Base-by-base conservation (phyloP, 2,888 invertebrate species). In the Acronicta psi region DNA sequence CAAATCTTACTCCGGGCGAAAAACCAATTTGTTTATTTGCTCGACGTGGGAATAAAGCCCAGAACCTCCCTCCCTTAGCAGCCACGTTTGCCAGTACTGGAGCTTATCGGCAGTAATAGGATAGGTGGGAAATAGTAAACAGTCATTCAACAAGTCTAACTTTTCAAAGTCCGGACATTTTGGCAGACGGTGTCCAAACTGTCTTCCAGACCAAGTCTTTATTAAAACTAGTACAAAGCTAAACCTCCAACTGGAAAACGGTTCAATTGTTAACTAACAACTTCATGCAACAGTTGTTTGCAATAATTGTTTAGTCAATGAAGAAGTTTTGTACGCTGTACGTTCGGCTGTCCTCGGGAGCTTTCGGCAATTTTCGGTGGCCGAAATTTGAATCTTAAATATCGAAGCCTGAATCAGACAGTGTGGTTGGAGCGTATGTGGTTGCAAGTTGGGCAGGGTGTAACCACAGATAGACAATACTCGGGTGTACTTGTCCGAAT, bases 381-480 rank as follows among this genome's bases (percentile, higher is more conserved):
- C 31, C 31, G 42, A 29, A 43, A 56, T 57, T 57, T 61, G 2
- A 40, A 46, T 42, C 38, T 17, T 34, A 34, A 34, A n/a, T 34
- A 6, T 34, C 6, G n/a, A 34, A 34, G n/a, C n/a, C n/a, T 34
- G n/a, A 46, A 23, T 1, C 6, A 1, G 11, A 3, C 9, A 47
- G 9, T 25, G 20, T 60, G 60, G 49, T 45, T 56, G 25, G 45
- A 47, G 55, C 61, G 78, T 68, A 67, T 66, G 72, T 64, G 77
- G 75, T 63, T 61, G 50, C 38, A 70, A 78, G 77, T 82, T 58
- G 71, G 72, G 65, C 71, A 77, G 70, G 69, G 76, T 75, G 34
- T n/a, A 37, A 81, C 85, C 84, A 75, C 89, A 87, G 84, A 85
- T 81, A 79, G 77, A 86, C 84, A 87, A 82, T 80, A 70, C 66